Base-by-base conservation (phyloP, 2,888 invertebrate species). In the Agonopterix arenella region DNA sequence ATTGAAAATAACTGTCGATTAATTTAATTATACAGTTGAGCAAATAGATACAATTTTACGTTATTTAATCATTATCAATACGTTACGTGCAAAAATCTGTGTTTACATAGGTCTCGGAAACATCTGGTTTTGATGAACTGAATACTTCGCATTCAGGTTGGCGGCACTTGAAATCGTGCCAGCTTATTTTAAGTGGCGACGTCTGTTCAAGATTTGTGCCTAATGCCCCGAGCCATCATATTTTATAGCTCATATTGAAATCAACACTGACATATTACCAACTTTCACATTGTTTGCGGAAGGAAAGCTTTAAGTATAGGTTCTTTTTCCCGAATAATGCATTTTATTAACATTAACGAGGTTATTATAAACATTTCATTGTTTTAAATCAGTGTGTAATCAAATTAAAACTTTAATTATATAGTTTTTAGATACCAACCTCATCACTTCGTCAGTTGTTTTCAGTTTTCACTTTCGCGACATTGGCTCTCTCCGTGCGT, bases 61-160 rank as follows among this genome's bases (percentile, higher is more conserved):
- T 55, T 61, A 60, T 68, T 75, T 67, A 73, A 76, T 77, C 68
- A 72, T 64, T 13, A 28, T 28, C 28, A 28, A 28, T 28, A 63
- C 66, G 62, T 66, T 61, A 59, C 62, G 59, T 60, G 64, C 61
- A 66, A 74, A 72, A 73, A 67, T 63, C 66, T 68, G 61, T 80
- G 77, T 84, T 83, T 84, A 80, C 78, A 73, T 73, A 76, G 76
- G 70, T 73, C 76, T 76, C 62, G 65, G 76, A 68, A 84, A 77
- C 85, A 85, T 85, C 85, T 86, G 88, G 76, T 80, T 82, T 78
- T 85, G 84, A 89, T 84, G 83, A 81, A 81, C 85, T 83, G 82
- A 86, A 88, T 84, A 84, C 77, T 84, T 80, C 73, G 73, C 75
- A 83, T 84, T 82, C 80, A 81, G 83, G 84, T 84, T 84, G 79